A percentile compares a stretch with the other conserved stretches of the same genome.
phyloP scores from a whole-genome alignment of 2,797 vertebrate species.

The Pangasius sanitwongsei region DNA sequence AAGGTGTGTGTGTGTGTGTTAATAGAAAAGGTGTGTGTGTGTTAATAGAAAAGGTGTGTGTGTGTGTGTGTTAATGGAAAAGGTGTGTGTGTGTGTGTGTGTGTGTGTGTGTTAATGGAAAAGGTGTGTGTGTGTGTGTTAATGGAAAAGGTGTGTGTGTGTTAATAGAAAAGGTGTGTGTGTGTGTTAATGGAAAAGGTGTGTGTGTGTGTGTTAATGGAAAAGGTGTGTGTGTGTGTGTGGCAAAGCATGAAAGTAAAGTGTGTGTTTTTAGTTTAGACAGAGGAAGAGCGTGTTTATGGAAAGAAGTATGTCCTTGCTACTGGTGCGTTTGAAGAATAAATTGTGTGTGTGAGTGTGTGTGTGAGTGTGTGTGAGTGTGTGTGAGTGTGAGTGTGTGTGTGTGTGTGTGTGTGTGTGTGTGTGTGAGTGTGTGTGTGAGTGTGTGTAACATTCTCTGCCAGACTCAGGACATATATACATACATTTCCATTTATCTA shows the following conservation, averaged over 20 bases:
- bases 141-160: not conserved
- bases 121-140: not conserved
- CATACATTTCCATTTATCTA: no score
- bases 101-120: no score
- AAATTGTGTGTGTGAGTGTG: not conserved
- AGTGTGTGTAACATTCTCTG: no score
- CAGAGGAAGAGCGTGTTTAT: not conserved
- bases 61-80: no score
- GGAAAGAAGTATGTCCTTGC: not conserved
- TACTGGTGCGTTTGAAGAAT: not conserved
- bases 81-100: no score
- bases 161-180: not conserved
- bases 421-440: no score
- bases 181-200: not conserved
- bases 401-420: no score
- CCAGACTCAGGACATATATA: no score
- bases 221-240: not conserved
- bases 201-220: conserved; percentile 15
- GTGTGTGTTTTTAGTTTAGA: not conserved
- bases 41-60: no score
- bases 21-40: no score
- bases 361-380: not conserved
- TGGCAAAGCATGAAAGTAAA: not conserved
- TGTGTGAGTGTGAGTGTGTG: no score
- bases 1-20: no score